Base-by-base conservation (phyloP, 2,797 vertebrate genomes). In the Cottoperca gobio region DNA sequence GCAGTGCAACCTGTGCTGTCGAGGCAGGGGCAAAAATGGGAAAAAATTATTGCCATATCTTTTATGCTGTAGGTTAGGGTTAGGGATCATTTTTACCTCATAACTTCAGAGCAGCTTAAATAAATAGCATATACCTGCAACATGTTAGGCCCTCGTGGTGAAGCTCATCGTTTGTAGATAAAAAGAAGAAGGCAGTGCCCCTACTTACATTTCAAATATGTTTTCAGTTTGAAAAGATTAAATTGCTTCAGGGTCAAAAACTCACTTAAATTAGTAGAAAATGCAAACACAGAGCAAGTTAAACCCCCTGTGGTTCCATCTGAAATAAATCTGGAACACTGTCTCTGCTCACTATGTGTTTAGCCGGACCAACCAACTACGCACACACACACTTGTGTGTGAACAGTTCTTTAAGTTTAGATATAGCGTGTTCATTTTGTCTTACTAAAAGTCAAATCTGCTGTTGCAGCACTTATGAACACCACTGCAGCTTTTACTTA, bases 371-470 rank as follows among this genome's bases (percentile, higher is more conserved):
- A 39, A 8, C 21, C 12, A 57, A n/a, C 28, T 8, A 7, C 26
- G 24, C n/a, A 35, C 55, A 16, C 17, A 40, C 43, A 54, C 28
- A 19, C 33, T n/a, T 48, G 11, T 6, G 17, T 37, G 11, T 46
- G n/a, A 45, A n/a, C 5, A n/a, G 14, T 45, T 39, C 17, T 49
- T 37, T 40, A 12, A 19, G 12, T 54, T 68, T n/a, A 52, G n/a
- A 54, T 1, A 31, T 0, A 43, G 6, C 0, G 0, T 19, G 10
- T 28, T 55, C 3, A 40, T 48, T 46, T 4, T 53, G 16, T 48
- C 17, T 28, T 33, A 16, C 39, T 55, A 23, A 37, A 70, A 64
- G 53, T 46, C 8, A 58, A 9, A 64, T 60, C 33, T 59, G 65
- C 59, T n/a, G 46, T 7, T 35, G 33, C 40, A 60, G 60, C 54